Conservation (phyloP, 2,797 vertebrate species). For the Kryptopterus vitreolus region DNA sequence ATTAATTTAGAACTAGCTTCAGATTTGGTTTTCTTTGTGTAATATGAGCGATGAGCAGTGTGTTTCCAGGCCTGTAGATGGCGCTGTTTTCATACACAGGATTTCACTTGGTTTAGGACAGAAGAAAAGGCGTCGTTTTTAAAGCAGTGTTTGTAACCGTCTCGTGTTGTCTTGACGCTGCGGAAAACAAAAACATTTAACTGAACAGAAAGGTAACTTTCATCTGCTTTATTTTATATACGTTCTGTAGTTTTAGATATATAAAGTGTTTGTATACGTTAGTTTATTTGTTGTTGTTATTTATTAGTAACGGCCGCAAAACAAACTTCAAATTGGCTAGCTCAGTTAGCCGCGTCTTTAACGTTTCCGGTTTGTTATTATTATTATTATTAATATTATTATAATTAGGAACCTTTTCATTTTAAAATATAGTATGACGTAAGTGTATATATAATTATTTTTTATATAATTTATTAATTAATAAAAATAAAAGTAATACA, state of each 20-base stretch:
- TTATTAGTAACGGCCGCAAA: too few relatives aligned
- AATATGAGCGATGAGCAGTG: too few relatives aligned
- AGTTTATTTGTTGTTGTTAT: background rate
- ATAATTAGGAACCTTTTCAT: too few relatives aligned
- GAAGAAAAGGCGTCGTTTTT: conserved; percentile 64
- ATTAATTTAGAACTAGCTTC: too few relatives aligned
- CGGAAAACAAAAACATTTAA: conserved; percentile 14
- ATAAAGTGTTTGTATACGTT: background rate
- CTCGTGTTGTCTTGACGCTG: conserved; percentile 48
- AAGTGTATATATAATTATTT: too few relatives aligned
- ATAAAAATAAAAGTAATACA: too few relatives aligned
- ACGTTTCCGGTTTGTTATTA: too few relatives aligned
- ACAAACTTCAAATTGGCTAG: background rate
- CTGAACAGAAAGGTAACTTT: background rate
- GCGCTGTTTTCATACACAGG: conserved; percentile 31
- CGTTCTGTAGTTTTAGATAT: background rate
- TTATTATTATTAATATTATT: too few relatives aligned
- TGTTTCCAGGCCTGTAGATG: conserved; percentile 22
- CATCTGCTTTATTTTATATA: background rate
- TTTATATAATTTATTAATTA: too few relatives aligned
- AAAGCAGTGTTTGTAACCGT: conserved; percentile 61
- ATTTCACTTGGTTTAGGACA: background rate
- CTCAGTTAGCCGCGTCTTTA: background rate
- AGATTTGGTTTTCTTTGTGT: too few relatives aligned
- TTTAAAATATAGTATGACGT: too few relatives aligned